Evolutionary conservation across 2,113 vertebrate species (phyloP).

Genomic region (Coryphaenoides rupestris): DNA sequence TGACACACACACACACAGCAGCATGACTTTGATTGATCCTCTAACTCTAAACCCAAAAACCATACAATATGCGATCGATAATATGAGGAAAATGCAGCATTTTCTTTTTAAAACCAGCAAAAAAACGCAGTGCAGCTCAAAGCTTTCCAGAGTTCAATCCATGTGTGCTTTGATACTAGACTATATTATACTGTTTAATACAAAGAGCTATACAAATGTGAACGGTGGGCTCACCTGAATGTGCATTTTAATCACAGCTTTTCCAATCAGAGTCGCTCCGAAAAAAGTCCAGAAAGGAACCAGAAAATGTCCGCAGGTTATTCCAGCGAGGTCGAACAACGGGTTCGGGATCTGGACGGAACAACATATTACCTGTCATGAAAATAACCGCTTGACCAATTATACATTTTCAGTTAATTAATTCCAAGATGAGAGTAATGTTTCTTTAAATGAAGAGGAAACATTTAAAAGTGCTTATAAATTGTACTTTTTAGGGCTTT

Average conservation of each 20-base stretch:
- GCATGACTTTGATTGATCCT: neutral
- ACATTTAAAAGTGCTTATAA: too few species aligned
- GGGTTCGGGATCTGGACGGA: constrained; percentile 81
- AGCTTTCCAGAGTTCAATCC: neutral
- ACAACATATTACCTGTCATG: neutral
- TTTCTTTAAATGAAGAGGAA: too few species aligned
- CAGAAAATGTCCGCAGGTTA: constrained; percentile 85
- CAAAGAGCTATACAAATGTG: too few species aligned
- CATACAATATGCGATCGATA: too few species aligned
- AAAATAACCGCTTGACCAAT: neutral
- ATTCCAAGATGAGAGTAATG: too few species aligned
- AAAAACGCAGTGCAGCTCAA: too few species aligned
- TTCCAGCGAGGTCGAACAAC: constrained; percentile 85
- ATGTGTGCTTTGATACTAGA: neutral
- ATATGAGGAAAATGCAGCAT: too few species aligned
- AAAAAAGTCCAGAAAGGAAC: constrained; percentile 92
- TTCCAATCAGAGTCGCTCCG: constrained; percentile 83
- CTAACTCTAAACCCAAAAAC: neutral
- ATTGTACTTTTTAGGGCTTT: too few species aligned
- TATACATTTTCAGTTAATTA: too few species aligned
- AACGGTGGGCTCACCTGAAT: constrained; percentile 79
- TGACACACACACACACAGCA: neutral
- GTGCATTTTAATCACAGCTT: constrained; percentile 88
- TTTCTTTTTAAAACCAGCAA: too few species aligned
- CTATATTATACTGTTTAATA: neutral